phyloP scores from a whole-genome alignment of 2,888 invertebrate species.

The Erynnis tages region DNA sequence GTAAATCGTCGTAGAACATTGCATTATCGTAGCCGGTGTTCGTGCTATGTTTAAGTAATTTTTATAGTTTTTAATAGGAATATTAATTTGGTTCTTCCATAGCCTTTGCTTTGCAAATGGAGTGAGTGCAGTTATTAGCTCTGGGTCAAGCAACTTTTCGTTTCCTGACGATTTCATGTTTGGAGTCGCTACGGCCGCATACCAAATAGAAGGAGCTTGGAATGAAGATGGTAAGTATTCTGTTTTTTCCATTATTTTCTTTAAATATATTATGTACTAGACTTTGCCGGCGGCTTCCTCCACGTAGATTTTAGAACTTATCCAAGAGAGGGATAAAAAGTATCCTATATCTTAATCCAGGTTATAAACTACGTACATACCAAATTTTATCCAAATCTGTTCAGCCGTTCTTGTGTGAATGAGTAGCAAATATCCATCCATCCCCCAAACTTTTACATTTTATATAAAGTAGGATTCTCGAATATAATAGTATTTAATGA shows the following conservation, averaged over 20 bases:
- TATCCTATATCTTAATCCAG: too few species aligned
- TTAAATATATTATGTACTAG: not conserved
- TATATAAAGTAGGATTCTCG: too few species aligned
- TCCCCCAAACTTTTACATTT: too few species aligned
- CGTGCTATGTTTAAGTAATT: not conserved
- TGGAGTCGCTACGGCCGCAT: constrained; percentile 83
- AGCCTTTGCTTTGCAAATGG: constrained; percentile 56
- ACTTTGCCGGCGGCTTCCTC: not conserved
- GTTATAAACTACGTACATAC: too few species aligned
- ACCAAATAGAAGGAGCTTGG: constrained; percentile 84
- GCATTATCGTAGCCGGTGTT: too few species aligned
- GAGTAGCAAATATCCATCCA: too few species aligned
- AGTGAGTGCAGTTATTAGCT: constrained; percentile 42
- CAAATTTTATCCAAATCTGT: too few species aligned
- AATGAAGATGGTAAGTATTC: constrained; percentile 63
- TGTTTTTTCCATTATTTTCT: not conserved
- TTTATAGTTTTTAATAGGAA: not conserved
- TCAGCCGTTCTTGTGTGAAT: too few species aligned
- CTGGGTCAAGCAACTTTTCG: constrained; percentile 61
- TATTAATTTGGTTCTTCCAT: not conserved
- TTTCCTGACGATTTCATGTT: constrained; percentile 82
- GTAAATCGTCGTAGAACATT: too few species aligned
- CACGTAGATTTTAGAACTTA: too few species aligned
- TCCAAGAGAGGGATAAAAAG: too few species aligned
- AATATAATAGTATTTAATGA: too few species aligned